Evolutionary conservation across 2,113 vertebrate species (phyloP).

Genomic region (Micronycteris hirsuta): DNA sequence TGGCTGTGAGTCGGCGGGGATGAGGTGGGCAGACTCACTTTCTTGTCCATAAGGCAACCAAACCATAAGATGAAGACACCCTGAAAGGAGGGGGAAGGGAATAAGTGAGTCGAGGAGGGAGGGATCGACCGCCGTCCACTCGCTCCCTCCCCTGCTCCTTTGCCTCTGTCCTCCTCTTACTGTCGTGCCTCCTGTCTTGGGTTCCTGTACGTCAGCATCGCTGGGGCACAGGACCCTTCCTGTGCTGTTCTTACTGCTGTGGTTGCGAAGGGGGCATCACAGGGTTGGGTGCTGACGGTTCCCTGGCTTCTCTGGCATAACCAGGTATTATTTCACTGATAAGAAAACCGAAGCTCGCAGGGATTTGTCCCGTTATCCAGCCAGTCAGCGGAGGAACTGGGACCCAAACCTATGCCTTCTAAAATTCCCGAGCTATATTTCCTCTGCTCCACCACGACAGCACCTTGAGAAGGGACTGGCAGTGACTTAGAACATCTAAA

Average conservation of each 20-base stretch:
- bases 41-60: conserved; percentile 75
- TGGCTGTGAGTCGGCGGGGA: not conserved
- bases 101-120: not conserved
- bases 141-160: not conserved
- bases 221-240: not conserved
- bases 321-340: not conserved
- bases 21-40: conserved; percentile 53
- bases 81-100: conserved; percentile 14
- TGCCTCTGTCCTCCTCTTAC: not conserved
- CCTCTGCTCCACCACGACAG: not conserved
- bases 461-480: not conserved
- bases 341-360: not conserved
- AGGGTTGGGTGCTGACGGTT: not conserved
- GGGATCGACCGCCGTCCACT: not conserved
- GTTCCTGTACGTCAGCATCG: not conserved
- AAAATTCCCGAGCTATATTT: not conserved
- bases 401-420: not conserved
- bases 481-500: not conserved
- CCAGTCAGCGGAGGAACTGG: not conserved
- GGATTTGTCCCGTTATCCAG: not conserved
- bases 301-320: not conserved
- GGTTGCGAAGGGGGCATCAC: not conserved
- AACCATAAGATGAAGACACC: conserved; percentile 75
- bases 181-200: accelerated
- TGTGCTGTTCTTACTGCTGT: not conserved